phyloP scores from a whole-genome alignment of 2,888 invertebrate genomes.

The Eupithecia insigniata region DNA sequence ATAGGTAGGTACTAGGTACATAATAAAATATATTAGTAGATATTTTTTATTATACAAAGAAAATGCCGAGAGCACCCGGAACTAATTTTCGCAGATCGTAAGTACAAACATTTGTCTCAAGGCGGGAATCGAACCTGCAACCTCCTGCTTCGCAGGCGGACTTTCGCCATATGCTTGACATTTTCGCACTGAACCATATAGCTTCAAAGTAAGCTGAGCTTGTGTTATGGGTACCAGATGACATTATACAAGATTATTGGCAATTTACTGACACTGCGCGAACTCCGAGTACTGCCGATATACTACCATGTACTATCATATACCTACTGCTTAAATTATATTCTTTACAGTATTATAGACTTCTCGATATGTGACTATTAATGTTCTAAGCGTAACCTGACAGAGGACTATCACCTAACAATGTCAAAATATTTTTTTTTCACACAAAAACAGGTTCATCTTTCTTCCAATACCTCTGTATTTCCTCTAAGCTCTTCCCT shows the following conservation, averaged over 20 bases:
- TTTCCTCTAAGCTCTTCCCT: conserved; percentile 70
- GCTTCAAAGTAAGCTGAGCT: background rate
- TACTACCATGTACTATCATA: too few species aligned
- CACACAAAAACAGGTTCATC: conserved; percentile 61
- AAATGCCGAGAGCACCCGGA: too few species aligned
- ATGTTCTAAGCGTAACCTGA: background rate
- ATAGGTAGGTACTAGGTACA: too few species aligned
- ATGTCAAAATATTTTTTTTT: background rate
- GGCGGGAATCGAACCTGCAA: too few species aligned
- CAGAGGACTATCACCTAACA: background rate
- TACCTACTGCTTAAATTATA: background rate
- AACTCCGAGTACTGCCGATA: too few species aligned
- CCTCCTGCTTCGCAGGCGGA: too few species aligned
- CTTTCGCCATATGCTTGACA: too few species aligned
- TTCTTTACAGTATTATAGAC: background rate
- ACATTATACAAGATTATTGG: background rate
- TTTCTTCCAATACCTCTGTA: conserved; percentile 63
- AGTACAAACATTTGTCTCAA: too few species aligned
- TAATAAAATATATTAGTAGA: too few species aligned
- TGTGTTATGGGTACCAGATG: background rate
- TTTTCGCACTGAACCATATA: background rate
- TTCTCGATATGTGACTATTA: background rate
- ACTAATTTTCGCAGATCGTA: too few species aligned
- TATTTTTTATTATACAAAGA: too few species aligned
- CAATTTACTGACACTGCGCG: too few species aligned